Conservation (phyloP, 2,797 vertebrate species). For the Anisognathus igniventris region DNA sequence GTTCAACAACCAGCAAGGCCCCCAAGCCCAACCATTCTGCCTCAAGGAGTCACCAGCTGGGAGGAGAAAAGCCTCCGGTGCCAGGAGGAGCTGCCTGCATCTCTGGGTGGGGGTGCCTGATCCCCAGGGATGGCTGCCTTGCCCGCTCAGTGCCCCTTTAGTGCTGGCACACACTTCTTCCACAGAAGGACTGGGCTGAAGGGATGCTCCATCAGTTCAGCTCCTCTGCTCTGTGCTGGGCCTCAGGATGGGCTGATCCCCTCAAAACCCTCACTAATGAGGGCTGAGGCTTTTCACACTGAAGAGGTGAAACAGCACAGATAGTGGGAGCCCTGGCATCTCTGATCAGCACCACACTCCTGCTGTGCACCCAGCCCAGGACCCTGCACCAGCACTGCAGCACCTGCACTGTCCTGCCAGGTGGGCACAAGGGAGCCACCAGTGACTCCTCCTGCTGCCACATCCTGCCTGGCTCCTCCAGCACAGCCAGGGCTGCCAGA, state of each 20-base stretch:
- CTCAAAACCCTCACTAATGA: neutral
- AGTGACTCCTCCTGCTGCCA: neutral
- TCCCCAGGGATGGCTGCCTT: neutral
- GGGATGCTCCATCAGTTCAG: neutral
- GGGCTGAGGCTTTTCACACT: neutral
- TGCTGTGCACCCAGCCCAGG: neutral
- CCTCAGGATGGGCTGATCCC: neutral
- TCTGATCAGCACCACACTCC: neutral
- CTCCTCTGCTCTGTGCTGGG: neutral
- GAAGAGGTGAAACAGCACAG: neutral
- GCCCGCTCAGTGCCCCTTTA: neutral
- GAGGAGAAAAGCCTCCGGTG: neutral
- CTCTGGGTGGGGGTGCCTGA: neutral
- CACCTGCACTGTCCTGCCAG: neutral
- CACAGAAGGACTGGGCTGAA: neutral
- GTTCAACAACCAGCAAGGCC: neutral
- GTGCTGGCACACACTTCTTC: neutral
- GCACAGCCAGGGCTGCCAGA: neutral
- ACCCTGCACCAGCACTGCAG: neutral
- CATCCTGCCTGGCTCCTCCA: neutral
- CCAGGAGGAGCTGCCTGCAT: neutral
- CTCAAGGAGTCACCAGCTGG: neutral
- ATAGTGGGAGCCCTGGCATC: neutral
- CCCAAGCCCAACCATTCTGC: neutral
- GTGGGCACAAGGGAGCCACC: neutral